These are phyloP conservation scores for Tor tambroides DNA, from an alignment of 2,113 vertebrate species.

Conservation along the genomic window DNA sequence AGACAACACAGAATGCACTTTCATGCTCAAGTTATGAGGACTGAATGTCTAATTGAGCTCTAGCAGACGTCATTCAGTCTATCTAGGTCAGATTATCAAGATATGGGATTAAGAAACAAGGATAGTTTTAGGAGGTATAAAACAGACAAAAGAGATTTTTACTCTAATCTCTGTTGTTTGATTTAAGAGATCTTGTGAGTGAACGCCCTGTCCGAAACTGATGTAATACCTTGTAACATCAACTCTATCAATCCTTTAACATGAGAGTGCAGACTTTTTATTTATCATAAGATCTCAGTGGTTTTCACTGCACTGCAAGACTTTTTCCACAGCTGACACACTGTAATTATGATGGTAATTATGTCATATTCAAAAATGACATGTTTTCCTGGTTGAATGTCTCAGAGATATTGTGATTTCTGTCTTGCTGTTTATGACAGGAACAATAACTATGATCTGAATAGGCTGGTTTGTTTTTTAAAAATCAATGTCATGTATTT, in stretches of 20 bases:
- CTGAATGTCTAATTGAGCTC: not conserved
- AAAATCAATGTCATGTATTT: not conserved
- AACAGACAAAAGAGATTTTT: slow-evolving; percentile 7
- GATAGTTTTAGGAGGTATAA: not conserved
- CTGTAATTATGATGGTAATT: slow-evolving; percentile 18
- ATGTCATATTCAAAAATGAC: slow-evolving; percentile 17
- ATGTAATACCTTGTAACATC: slow-evolving; percentile 13
- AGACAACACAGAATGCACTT: not conserved
- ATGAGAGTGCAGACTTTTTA: not conserved
- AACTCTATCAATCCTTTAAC: not conserved
- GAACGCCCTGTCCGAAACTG: not conserved
- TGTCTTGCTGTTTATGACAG: slow-evolving; percentile 16
- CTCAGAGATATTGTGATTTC: slow-evolving; percentile 16
- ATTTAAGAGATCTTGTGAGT: not conserved
- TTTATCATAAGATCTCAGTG: not conserved
- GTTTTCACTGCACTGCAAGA: not conserved
- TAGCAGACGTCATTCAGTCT: not conserved
- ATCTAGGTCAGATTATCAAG: slow-evolving; percentile 5
- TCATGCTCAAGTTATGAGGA: not conserved
- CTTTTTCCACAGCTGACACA: not conserved
- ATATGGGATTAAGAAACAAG: slow-evolving; percentile 10
- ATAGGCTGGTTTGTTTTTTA: not conserved
- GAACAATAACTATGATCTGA: slow-evolving; percentile 21
- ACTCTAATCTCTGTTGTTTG: slow-evolving; percentile 3
- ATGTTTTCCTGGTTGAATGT: slow-evolving; percentile 7